phyloP scores from a whole-genome alignment of 2,797 vertebrate genomes.

The Acipenser ruthenus region DNA sequence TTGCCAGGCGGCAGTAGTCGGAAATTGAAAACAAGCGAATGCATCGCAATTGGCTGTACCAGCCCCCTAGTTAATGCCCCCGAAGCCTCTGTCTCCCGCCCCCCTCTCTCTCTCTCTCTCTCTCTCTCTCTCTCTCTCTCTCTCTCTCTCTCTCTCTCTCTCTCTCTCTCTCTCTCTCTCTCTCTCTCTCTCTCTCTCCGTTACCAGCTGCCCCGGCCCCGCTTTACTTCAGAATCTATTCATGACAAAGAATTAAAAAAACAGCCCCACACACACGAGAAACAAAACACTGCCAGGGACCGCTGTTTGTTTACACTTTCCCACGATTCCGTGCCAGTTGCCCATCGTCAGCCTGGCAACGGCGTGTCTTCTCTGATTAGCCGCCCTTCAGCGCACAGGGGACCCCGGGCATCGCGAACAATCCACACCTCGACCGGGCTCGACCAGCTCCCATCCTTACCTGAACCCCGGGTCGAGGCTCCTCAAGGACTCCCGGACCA shows the following conservation, averaged over 20 bases:
- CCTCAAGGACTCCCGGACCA: too few relatives aligned
- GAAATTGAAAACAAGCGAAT: slow-evolving; percentile 28
- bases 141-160: slow-evolving; percentile 23
- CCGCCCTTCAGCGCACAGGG: slow-evolving; percentile 48
- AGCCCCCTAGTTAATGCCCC: slow-evolving; percentile 16
- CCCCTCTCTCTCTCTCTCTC: too few relatives aligned
- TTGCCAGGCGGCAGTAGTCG: too few relatives aligned
- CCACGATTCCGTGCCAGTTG: slow-evolving; percentile 69
- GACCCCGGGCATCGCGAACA: too few relatives aligned
- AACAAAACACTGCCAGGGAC: slow-evolving; percentile 48
- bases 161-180: not conserved
- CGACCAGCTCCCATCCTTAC: too few relatives aligned
- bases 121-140: slow-evolving; percentile 24
- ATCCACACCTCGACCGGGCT: too few relatives aligned
- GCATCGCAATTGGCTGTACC: slow-evolving; percentile 28
- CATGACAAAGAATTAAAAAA: slow-evolving; percentile 44
- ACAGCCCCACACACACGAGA: slow-evolving; percentile 20
- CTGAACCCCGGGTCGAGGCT: too few relatives aligned
- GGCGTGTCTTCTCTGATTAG: slow-evolving; percentile 66
- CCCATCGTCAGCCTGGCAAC: slow-evolving; percentile 52
- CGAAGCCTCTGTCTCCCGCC: not conserved
- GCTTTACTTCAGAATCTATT: slow-evolving; percentile 49
- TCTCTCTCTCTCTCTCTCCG: not conserved
- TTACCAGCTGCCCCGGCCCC: slow-evolving; percentile 49
- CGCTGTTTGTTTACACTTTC: slow-evolving; percentile 74